Evolutionary conservation across 2,888 invertebrate genomes (phyloP).

Genomic region (Macroteleia sp.): DNA sequence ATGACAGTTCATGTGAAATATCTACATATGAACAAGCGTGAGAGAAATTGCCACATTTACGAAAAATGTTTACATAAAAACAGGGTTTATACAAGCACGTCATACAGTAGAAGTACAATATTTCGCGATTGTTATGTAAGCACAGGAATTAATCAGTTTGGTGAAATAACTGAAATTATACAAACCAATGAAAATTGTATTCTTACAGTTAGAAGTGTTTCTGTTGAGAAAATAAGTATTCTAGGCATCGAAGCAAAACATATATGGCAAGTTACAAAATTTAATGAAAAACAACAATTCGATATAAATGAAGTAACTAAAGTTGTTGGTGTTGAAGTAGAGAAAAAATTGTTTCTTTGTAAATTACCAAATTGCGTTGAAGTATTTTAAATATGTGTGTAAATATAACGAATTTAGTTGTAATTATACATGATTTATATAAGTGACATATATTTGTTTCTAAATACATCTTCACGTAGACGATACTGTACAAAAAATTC

Average conservation of each 20-base stretch:
- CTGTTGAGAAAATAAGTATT: neutral
- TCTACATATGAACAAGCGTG: neutral
- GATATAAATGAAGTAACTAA: neutral
- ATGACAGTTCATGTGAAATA: neutral
- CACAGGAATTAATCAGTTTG: neutral
- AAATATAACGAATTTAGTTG: no score
- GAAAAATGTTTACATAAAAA: conserved; percentile 10
- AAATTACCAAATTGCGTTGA: neutral
- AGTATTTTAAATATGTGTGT: neutral
- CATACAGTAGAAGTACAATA: neutral
- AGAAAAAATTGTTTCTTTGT: neutral
- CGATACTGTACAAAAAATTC: no score
- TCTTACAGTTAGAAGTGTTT: neutral
- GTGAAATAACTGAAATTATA: neutral
- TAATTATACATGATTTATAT: no score
- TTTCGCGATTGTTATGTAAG: neutral
- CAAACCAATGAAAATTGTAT: neutral
- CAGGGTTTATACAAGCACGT: neutral
- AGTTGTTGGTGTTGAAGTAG: conserved; percentile 2
- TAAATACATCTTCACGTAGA: no score
- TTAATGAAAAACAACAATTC: neutral
- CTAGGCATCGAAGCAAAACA: neutral
- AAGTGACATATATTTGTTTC: no score
- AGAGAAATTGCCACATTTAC: neutral
- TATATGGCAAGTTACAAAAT: neutral